Conservation (phyloP, 1,140 invertebrate species). For the Leptopilina boulardi region DNA sequence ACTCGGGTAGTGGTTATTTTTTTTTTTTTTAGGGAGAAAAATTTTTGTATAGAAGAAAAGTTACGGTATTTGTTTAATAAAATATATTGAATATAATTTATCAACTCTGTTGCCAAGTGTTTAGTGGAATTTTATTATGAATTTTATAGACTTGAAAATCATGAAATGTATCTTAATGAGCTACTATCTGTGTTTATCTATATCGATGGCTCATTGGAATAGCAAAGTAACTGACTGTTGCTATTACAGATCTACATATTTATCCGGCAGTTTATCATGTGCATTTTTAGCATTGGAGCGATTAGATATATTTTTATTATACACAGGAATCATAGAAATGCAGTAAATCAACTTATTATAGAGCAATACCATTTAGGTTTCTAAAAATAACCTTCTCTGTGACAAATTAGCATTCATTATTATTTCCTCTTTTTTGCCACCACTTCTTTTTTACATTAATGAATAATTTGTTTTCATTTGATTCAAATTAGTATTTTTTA, state of each 20-base stretch:
- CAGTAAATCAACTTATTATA: constrained; percentile 14
- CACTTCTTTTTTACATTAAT: too few relatives aligned
- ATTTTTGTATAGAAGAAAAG: too few relatives aligned
- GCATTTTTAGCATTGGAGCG: background rate
- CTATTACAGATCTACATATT: constrained; percentile 14
- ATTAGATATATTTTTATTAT: constrained; percentile 18
- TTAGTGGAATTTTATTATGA: background rate
- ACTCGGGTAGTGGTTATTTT: too few relatives aligned
- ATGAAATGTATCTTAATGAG: constrained; percentile 28
- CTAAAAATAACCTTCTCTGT: constrained; percentile 9
- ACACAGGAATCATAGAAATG: constrained; percentile 11
- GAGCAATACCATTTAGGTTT: constrained; percentile 13
- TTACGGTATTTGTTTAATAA: background rate
- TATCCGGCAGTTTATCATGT: constrained; percentile 16
- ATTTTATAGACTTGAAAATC: constrained; percentile 7
- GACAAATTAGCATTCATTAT: constrained; percentile 10
- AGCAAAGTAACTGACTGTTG: constrained; percentile 30
- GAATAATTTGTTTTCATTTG: background rate
- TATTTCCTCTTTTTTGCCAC: background rate
- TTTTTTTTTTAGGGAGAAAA: too few relatives aligned
- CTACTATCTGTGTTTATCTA: constrained; percentile 5
- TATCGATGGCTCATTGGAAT: constrained; percentile 26
- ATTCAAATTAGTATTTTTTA: background rate
- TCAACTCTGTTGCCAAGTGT: background rate
- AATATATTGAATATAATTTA: background rate